Percentiles rank a stretch among this genome's conserved stretches.
Conservation (phyloP, 2,888 invertebrate genomes). For the Limulus polyphemus region DNA sequence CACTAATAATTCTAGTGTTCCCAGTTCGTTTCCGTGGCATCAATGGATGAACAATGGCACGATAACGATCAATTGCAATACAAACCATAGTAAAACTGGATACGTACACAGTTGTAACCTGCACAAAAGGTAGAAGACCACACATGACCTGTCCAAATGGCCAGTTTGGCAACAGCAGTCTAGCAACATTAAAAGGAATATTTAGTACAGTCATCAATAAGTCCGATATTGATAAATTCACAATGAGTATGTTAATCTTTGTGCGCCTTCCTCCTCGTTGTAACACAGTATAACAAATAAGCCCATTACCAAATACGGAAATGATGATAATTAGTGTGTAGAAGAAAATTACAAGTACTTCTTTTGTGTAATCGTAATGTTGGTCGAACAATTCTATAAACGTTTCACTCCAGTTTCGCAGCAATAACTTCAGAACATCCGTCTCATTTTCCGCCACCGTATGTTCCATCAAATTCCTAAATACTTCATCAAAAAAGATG, state of each 20-base stretch:
- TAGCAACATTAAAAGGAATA: slow-evolving; percentile 39
- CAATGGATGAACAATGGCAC: too few relatives aligned
- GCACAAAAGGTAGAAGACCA: slow-evolving; percentile 37
- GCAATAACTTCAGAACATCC: too few relatives aligned
- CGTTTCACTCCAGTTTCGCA: too few relatives aligned
- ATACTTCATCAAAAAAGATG: too few relatives aligned
- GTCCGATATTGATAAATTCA: slow-evolving; percentile 43
- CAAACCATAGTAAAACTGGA: too few relatives aligned
- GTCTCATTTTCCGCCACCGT: too few relatives aligned
- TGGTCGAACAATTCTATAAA: too few relatives aligned
- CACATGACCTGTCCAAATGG: slow-evolving; percentile 39
- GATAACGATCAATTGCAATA: too few relatives aligned
- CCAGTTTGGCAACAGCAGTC: slow-evolving; percentile 38
- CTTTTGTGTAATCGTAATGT: slow-evolving; percentile 1
- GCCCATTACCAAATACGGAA: slow-evolving; percentile 37
- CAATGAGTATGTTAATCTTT: slow-evolving; percentile 45
- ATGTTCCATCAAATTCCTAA: too few relatives aligned
- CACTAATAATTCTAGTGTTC: slow-evolving; percentile 1
- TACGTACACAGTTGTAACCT: slow-evolving; percentile 28
- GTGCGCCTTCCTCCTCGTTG: slow-evolving; percentile 43
- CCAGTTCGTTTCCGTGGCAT: too few relatives aligned
- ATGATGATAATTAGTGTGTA: slow-evolving; percentile 41
- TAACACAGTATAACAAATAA: slow-evolving; percentile 43
- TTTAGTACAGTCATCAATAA: slow-evolving; percentile 35
- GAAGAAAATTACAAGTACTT: slow-evolving; percentile 27